A percentile compares a stretch with the other conserved stretches of the same genome.
phyloP scores from a whole-genome alignment of 2,888 invertebrate species.

The Pecten maximus region DNA sequence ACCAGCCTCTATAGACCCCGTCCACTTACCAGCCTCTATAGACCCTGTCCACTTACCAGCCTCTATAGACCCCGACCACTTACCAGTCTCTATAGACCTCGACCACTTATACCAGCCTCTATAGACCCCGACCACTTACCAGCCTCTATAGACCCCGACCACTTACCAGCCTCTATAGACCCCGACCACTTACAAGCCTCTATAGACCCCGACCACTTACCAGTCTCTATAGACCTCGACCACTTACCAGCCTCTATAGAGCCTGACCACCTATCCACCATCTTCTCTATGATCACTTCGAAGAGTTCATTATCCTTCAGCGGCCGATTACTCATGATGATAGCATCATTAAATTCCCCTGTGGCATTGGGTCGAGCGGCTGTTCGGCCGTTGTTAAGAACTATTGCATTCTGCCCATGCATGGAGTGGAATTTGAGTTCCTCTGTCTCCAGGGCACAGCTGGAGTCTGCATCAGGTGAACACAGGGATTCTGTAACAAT shows the following conservation, averaged over 20 bases:
- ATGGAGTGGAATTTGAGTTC: slow-evolving; percentile 93
- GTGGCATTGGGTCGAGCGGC: slow-evolving; percentile 93
- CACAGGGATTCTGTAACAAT: slow-evolving; percentile 68
- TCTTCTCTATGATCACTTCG: slow-evolving; percentile 93
- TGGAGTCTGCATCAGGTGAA: slow-evolving; percentile 74
- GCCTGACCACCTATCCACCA: slow-evolving; percentile 96
- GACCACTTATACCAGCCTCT: too few species aligned
- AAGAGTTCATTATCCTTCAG: slow-evolving; percentile 95
- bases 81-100: too few species aligned
- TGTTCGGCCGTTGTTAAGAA: slow-evolving; percentile 92
- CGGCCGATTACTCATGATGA: slow-evolving; percentile 94
- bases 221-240: background rate
- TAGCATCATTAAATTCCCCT: slow-evolving; percentile 97
- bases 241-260: slow-evolving; percentile 92
- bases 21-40: too few species aligned
- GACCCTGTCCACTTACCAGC: too few species aligned
- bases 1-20: too few species aligned
- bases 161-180: too few species aligned
- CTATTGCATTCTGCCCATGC: slow-evolving; percentile 93
- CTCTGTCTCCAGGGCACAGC: slow-evolving; percentile 70
- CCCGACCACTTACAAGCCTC: background rate
- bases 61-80: too few species aligned
- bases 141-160: too few species aligned
- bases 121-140: too few species aligned
- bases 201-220: background rate